Percentiles rank a stretch among this genome's conserved stretches.
Conservation (phyloP, 1,140 invertebrate species). For the Lucilia cuprina region DNA sequence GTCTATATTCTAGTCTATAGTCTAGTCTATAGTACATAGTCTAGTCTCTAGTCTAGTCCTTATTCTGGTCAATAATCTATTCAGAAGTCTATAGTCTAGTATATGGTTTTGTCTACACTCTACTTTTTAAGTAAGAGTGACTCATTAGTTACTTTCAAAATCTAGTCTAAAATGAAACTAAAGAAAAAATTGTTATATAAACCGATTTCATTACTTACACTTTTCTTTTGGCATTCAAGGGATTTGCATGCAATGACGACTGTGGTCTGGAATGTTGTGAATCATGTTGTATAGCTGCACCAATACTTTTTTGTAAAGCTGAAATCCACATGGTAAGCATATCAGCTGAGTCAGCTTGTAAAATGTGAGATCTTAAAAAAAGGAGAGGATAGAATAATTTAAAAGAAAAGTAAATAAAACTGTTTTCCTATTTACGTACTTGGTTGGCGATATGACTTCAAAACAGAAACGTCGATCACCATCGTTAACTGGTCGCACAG, state of each 20-base stretch:
- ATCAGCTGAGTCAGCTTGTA: conserved; percentile 95
- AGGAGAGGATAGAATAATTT: background rate
- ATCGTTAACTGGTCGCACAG: conserved; percentile 86
- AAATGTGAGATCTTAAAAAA: conserved; percentile 82
- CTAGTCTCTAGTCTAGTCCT: no score
- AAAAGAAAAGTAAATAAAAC: background rate
- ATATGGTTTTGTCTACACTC: no score
- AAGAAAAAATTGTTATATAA: no score
- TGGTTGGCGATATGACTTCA: conserved; percentile 93
- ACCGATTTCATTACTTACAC: conserved; percentile 48
- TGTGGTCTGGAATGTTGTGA: conserved; percentile 52
- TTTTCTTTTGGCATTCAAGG: conserved; percentile 53
- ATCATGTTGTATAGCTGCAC: conserved; percentile 77
- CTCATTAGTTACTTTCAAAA: no score
- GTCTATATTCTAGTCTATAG: no score
- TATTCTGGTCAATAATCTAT: no score
- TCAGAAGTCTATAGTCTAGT: no score
- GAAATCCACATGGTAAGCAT: conserved; percentile 87
- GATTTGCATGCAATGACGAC: conserved; percentile 50
- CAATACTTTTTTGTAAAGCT: conserved; percentile 87
- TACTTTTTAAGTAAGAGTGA: no score
- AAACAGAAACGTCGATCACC: conserved; percentile 93
- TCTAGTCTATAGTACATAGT: no score
- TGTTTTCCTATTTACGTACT: conserved; percentile 66
- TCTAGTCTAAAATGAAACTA: no score